Conservation (phyloP, 2,888 invertebrate genomes). For the Microdon myrmicae region DNA sequence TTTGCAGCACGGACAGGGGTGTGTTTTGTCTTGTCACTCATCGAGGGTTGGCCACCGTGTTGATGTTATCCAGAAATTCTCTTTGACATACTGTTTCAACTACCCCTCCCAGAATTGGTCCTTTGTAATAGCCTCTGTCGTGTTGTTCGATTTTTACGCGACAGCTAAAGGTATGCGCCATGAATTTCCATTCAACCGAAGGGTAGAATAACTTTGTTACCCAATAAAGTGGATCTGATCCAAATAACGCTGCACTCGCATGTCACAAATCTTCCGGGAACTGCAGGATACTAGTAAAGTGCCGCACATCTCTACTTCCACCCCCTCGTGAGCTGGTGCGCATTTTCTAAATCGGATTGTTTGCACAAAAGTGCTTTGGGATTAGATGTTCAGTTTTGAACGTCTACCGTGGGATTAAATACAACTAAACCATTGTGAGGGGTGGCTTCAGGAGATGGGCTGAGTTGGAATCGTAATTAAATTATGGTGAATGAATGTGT, state of each 20-base stretch:
- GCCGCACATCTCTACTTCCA: conserved; percentile 46
- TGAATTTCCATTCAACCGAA: conserved; percentile 46
- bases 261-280: too few species aligned
- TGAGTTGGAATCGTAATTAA: conserved; percentile 33
- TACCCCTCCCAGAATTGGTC: not conserved
- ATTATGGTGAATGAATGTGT: too few species aligned
- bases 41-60: conserved; percentile 40
- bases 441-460: conserved; percentile 19
- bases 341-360: conserved; percentile 45
- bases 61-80: conserved; percentile 38
- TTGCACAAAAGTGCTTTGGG: conserved; percentile 35
- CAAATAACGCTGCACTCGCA: too few species aligned
- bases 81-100: conserved; percentile 36
- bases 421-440: conserved; percentile 29
- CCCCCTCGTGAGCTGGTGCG: too few species aligned
- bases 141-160: not conserved
- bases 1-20: conserved; percentile 44
- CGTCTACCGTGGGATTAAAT: conserved; percentile 40
- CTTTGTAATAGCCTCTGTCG: not conserved
- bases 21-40: conserved; percentile 36
- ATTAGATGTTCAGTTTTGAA: conserved; percentile 42
- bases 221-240: too few species aligned
- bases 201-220: conserved; percentile 33
- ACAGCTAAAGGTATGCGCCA: conserved; percentile 6
- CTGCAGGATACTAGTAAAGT: too few species aligned